These are phyloP conservation scores for Turritopsis dohrnii DNA, from an alignment of 30 jellyfish, hydroid and myxozoan species.

Conservation along the genomic window DNA sequence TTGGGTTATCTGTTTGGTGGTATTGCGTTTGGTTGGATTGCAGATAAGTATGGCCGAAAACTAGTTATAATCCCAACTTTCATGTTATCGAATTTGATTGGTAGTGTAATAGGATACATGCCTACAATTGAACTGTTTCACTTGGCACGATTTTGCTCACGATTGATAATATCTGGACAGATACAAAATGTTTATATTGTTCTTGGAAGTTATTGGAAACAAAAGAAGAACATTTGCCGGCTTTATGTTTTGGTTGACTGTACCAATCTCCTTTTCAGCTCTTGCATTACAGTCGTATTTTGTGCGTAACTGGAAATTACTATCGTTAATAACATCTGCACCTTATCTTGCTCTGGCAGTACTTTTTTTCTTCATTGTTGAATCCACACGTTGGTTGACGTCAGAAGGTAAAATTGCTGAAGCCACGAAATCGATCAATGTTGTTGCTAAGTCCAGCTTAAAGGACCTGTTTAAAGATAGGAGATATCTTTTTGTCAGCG, in stretches of 20 bases:
- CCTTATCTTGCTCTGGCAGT: too few species aligned
- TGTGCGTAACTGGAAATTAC: neutral
- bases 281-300: neutral
- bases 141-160: too few species aligned
- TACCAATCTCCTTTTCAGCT: neutral
- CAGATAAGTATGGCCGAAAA: slow-evolving; percentile 50
- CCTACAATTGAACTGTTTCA: neutral
- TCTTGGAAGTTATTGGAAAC: neutral
- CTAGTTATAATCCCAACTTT: neutral
- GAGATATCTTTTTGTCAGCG: too few species aligned
- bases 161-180: too few species aligned
- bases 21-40: slow-evolving; percentile 56
- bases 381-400: too few species aligned
- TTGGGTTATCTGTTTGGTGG: slow-evolving; percentile 72
- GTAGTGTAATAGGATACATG: neutral
- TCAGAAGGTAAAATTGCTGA: too few species aligned
- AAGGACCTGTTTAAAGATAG: too few species aligned
- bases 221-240: neutral
- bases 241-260: too few species aligned
- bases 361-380: too few species aligned
- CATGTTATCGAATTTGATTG: neutral
- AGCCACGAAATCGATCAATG: too few species aligned
- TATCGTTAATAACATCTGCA: neutral
- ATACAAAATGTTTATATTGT: neutral
- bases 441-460: too few species aligned